Evolutionary conservation across 2,797 vertebrate species (phyloP).

Genomic region (Astyanax mexicanus): DNA sequence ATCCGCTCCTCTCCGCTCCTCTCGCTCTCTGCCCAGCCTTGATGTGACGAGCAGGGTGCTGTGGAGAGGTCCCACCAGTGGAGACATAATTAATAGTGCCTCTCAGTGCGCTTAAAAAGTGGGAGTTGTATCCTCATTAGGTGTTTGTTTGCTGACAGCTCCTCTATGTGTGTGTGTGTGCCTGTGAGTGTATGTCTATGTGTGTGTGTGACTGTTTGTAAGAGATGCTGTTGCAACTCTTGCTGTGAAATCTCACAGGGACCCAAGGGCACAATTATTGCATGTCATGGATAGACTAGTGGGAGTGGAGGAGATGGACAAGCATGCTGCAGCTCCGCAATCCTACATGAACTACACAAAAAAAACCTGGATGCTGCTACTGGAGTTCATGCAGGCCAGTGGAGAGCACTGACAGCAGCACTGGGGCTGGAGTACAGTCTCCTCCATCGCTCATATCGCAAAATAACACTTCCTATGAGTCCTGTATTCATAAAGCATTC

Average conservation of each 20-base stretch:
- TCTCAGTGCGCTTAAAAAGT: constrained; percentile 71
- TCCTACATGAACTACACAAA: constrained; percentile 54
- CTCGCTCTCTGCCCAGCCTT: constrained; percentile 52
- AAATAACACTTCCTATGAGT: too few relatives aligned
- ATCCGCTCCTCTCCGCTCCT: constrained; percentile 21
- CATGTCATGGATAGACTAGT: constrained; percentile 61
- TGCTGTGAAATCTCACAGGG: constrained; percentile 67
- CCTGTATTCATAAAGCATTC: too few relatives aligned
- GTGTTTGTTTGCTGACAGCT: constrained; percentile 69
- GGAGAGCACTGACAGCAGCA: constrained; percentile 27
- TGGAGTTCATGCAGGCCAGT: constrained; percentile 39
- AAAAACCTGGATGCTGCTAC: constrained; percentile 44
- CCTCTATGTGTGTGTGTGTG: constrained; percentile 27
- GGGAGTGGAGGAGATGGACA: constrained; percentile 67
- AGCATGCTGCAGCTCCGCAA: constrained; percentile 60
- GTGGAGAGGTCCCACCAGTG: constrained; percentile 59
- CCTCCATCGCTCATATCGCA: constrained; percentile 18
- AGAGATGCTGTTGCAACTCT: constrained; percentile 58
- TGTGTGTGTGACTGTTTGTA: constrained; percentile 54
- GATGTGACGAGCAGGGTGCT: constrained; percentile 56
- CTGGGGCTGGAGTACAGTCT: constrained; percentile 20
- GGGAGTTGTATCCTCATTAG: constrained; percentile 76
- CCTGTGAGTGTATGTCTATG: constrained; percentile 23
- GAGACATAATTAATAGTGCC: constrained; percentile 68
- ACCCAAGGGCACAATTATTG: constrained; percentile 69